Base-by-base conservation (phyloP, 2,888 invertebrate species). In the Cephonodes hylas region DNA sequence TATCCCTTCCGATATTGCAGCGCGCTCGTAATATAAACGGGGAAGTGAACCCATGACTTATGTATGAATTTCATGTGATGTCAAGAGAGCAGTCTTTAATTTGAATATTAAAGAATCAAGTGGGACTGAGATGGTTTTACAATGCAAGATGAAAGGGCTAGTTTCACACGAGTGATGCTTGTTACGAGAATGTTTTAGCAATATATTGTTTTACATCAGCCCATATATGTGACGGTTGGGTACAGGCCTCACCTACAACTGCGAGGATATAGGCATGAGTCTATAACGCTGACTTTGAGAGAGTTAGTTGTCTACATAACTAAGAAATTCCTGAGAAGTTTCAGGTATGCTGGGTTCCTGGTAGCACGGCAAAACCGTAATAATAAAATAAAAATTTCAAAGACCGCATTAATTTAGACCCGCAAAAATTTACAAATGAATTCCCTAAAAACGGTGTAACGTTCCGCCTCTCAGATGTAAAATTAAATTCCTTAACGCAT, bases 401-500 rank as follows among this genome's bases (percentile, higher is more conserved):
- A 13, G 0, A 1, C 34, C 3, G 13, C 34, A 13, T n/a, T n/a
- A 13, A 8, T 7, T 13, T 3, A 34, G 10, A 8, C 10, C 15
- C 6, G 15, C 15, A 6, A 42, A 44, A 44, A 7, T 18, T 5
- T 10, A 10, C 20, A 20, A 10, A 44, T 20, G 3, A 44, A 44
- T 44, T 44, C 20, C 44, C 13, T 27, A 48, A 48, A 48, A 27
- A 1, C n/a, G 15, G n/a, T 15, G 2, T 8, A 27, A 48, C 7
- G 25, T 18, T 25, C 18, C 53, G 13, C 31, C n/a, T 18, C 18
- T 31, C 15, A 10, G 18, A 53, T 53, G 10, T 18, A 18, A 31
- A 31, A 53, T 53, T 31, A 53, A 31, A 53, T 53, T 53, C 0
- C 53, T 53, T 53, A 53, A 31, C 53, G 31, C 25, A n/a, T 53